A percentile compares a stretch with the other conserved stretches of the same genome.
These are phyloP conservation scores for Puffinus mauretanicus DNA, from an alignment of 2,113 vertebrate species.

Conservation along the genomic window DNA sequence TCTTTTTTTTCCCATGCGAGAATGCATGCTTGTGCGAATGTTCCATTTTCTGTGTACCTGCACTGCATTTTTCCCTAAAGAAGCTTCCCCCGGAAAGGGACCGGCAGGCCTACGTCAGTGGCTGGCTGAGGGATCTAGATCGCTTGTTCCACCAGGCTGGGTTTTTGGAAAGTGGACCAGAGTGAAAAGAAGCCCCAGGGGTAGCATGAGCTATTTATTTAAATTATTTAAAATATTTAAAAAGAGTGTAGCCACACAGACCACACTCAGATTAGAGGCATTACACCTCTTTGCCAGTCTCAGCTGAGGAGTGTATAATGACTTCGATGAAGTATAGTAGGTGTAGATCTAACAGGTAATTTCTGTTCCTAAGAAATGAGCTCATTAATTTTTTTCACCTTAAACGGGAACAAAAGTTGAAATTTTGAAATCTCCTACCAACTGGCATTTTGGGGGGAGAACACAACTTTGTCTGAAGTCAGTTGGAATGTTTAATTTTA, in stretches of 20 bases:
- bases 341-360: neutral
- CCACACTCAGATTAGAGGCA: neutral
- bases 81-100: neutral
- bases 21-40: neutral
- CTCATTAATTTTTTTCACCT: neutral
- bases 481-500: neutral
- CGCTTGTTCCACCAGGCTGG: neutral
- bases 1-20: fast-evolving
- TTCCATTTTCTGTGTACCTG: neutral
- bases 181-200: neutral
- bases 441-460: neutral
- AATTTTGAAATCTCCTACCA: neutral
- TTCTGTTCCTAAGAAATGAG: neutral
- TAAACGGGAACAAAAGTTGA: neutral
- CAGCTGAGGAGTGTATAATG: neutral
- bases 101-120: neutral
- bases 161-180: neutral
- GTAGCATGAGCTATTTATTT: neutral
- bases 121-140: neutral
- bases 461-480: neutral
- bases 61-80: neutral
- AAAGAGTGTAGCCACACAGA: neutral
- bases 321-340: neutral
- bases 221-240: neutral
- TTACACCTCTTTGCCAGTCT: neutral